These are phyloP conservation scores for Mesitornis unicolor DNA, from an alignment of 2,113 vertebrate species.

Conservation along the genomic window DNA sequence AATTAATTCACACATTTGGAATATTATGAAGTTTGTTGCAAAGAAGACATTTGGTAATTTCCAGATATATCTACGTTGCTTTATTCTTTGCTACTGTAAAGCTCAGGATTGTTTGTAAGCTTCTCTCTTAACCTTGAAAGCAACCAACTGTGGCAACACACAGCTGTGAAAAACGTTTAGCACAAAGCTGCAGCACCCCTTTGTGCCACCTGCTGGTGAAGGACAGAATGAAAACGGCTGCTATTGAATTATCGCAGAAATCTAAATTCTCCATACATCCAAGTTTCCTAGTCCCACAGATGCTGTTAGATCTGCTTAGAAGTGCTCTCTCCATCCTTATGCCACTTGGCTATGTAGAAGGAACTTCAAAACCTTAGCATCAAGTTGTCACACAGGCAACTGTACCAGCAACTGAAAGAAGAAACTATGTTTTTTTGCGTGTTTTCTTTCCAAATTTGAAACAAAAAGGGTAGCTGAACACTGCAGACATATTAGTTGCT, in stretches of 20 bases:
- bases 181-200: neutral
- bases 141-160: neutral
- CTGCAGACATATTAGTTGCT: neutral
- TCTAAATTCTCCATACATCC: neutral
- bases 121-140: neutral
- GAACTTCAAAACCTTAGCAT: neutral
- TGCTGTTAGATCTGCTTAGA: neutral
- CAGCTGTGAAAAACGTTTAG: neutral
- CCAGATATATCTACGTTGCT: neutral
- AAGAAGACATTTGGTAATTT: neutral
- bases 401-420: neutral
- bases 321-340: neutral
- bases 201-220: neutral
- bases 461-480: neutral
- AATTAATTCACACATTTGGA: neutral
- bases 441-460: neutral
- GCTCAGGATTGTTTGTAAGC: neutral
- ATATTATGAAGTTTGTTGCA: neutral
- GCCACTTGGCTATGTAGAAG: fast-evolving
- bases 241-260: neutral
- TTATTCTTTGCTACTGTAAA: neutral
- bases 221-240: neutral
- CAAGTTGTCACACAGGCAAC: neutral
- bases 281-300: neutral
- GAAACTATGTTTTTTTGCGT: neutral